Percentiles rank a stretch among this genome's conserved stretches.
Conservation (phyloP, 1,140 invertebrate genomes). For the Drosophila novamexicana region DNA sequence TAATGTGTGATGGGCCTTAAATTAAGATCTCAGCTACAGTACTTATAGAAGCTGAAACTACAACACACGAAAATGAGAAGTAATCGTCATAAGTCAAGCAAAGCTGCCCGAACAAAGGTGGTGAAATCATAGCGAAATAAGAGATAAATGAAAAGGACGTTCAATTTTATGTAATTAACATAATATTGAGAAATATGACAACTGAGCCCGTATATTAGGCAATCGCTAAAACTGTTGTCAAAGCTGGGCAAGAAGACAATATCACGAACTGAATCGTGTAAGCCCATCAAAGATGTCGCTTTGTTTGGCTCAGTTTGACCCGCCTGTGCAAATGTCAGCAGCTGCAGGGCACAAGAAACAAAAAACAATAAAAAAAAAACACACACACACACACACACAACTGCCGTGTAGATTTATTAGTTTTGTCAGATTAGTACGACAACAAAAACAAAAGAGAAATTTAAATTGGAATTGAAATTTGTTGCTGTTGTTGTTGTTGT, state of each 20-base stretch:
- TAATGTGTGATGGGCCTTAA: too few relatives aligned
- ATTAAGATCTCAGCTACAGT: too few relatives aligned
- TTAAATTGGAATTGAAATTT: slow-evolving; percentile 43
- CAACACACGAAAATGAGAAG: too few relatives aligned
- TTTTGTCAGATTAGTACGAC: slow-evolving; percentile 51
- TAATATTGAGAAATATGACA: too few relatives aligned
- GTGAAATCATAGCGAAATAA: too few relatives aligned
- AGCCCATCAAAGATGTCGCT: slow-evolving; percentile 13
- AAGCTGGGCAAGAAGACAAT: slow-evolving; percentile 4
- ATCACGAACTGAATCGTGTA: slow-evolving; percentile 15
- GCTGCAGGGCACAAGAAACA: slow-evolving; percentile 35
- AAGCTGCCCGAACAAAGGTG: too few relatives aligned
- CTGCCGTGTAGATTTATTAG: slow-evolving; percentile 66
- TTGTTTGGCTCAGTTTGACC: slow-evolving; percentile 19
- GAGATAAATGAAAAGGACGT: too few relatives aligned
- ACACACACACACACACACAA: not conserved
- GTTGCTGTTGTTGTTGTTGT: too few relatives aligned
- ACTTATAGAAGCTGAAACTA: too few relatives aligned
- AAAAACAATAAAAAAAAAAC: not conserved
- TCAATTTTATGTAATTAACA: too few relatives aligned
- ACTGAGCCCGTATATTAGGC: not conserved
- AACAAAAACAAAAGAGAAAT: slow-evolving; percentile 33
- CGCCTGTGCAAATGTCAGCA: slow-evolving; percentile 49
- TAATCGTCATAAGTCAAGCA: too few relatives aligned
- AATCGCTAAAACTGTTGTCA: not conserved